phyloP scores from a whole-genome alignment of 2,113 vertebrate genomes.

The Cebus imitator region DNA sequence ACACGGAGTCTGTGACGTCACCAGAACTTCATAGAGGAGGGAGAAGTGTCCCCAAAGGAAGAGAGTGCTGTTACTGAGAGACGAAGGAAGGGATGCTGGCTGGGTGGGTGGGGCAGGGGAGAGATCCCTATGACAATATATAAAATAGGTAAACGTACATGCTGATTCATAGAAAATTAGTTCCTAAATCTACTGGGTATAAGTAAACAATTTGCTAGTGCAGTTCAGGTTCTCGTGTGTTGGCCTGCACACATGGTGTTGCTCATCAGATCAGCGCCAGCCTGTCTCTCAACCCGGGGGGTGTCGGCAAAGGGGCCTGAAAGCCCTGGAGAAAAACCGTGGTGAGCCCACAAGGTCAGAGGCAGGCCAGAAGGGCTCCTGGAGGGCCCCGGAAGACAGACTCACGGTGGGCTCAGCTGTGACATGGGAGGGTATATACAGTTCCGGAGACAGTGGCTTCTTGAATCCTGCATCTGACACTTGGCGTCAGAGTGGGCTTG shows the following conservation, averaged over 20 bases:
- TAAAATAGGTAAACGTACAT: background rate
- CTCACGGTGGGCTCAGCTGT: background rate
- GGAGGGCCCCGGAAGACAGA: background rate
- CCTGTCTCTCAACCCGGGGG: background rate
- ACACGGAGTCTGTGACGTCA: background rate
- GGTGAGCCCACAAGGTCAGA: background rate
- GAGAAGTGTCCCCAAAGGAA: background rate
- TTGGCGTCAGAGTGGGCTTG: background rate
- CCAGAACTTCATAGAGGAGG: background rate
- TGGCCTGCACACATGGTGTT: background rate
- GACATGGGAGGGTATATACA: background rate
- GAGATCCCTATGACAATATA: background rate
- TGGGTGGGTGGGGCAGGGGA: background rate
- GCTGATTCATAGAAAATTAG: constrained; percentile 9
- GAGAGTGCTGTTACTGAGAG: background rate
- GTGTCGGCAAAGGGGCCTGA: too few relatives aligned
- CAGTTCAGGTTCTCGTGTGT: background rate
- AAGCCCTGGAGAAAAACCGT: background rate
- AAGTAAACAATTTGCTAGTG: background rate
- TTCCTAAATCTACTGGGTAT: background rate
- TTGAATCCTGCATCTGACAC: background rate
- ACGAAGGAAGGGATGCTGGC: background rate
- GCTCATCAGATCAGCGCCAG: background rate
- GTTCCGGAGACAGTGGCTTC: background rate
- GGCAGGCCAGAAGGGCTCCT: background rate